Percentiles rank a stretch among this genome's conserved stretches.
Evolutionary conservation across 2,888 invertebrate genomes (phyloP).

Genomic region (Eupithecia insigniata): DNA sequence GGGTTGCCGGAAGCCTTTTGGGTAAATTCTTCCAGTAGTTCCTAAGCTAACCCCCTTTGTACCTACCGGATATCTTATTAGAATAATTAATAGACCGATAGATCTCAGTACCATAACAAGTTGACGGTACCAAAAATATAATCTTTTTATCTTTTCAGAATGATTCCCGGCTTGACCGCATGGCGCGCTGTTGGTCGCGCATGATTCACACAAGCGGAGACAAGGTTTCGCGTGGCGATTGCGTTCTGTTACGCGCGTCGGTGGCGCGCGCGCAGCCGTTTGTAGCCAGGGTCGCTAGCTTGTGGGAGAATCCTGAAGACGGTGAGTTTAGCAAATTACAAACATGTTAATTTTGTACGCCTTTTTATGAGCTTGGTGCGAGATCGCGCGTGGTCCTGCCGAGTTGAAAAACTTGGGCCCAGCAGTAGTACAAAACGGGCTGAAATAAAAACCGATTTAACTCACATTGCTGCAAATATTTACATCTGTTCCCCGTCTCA

Average conservation of each 20-base stretch:
- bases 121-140: too few relatives aligned
- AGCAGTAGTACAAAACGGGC: too few relatives aligned
- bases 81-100: neutral
- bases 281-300: conserved; percentile 96
- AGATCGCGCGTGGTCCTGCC: too few relatives aligned
- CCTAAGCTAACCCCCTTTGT: too few relatives aligned
- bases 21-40: too few relatives aligned
- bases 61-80: neutral
- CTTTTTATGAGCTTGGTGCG: neutral
- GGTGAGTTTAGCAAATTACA: conserved; percentile 82
- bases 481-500: too few relatives aligned
- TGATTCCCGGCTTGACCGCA: conserved; percentile 81
- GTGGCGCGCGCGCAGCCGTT: conserved; percentile 93
- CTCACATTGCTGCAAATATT: too few relatives aligned
- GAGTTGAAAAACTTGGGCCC: too few relatives aligned
- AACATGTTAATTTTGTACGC: neutral
- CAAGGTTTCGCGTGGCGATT: conserved; percentile 93
- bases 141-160: conserved; percentile 55
- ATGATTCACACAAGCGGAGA: conserved; percentile 96
- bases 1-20: neutral
- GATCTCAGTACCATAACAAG: too few relatives aligned
- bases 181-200: conserved; percentile 93
- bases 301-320: conserved; percentile 97
- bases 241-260: conserved; percentile 94
- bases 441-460: too few relatives aligned